Conservation (phyloP, 2,113 vertebrate genomes). For the Vicugna pacos region DNA sequence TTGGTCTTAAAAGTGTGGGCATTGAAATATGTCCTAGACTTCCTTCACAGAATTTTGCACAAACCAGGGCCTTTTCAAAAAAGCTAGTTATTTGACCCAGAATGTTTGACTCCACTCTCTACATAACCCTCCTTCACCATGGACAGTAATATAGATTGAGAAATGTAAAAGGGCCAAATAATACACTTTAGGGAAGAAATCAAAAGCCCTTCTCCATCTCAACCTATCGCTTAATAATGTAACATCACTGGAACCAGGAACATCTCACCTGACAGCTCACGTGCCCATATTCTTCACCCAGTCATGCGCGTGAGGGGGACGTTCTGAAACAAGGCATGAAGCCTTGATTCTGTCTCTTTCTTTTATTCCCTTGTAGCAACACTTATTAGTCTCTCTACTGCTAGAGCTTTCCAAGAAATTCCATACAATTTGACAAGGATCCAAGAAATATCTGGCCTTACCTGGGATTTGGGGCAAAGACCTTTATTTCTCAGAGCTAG, state of each 20-base stretch:
- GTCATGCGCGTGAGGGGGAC: background rate
- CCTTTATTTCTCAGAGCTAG: background rate
- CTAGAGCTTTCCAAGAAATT: background rate
- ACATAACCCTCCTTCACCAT: background rate
- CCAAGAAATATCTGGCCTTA: background rate
- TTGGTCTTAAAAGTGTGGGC: background rate
- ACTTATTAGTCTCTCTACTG: background rate
- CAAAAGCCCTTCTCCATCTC: background rate
- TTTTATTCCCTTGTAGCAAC: background rate
- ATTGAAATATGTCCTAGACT: background rate
- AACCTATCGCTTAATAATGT: background rate
- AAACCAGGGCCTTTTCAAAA: background rate
- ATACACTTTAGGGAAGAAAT: background rate
- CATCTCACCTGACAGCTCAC: background rate
- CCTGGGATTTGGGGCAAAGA: background rate
- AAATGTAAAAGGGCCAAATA: background rate
- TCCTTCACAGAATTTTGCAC: background rate
- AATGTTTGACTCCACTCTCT: background rate
- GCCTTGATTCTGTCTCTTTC: background rate
- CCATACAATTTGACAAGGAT: background rate
- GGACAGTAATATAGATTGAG: background rate
- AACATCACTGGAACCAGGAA: background rate
- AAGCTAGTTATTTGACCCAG: background rate
- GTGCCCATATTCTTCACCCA: fast-evolving
- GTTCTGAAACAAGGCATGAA: background rate